phyloP scores from a whole-genome alignment of 1,140 invertebrate genomes.

The Acromyrmex echinatior region DNA sequence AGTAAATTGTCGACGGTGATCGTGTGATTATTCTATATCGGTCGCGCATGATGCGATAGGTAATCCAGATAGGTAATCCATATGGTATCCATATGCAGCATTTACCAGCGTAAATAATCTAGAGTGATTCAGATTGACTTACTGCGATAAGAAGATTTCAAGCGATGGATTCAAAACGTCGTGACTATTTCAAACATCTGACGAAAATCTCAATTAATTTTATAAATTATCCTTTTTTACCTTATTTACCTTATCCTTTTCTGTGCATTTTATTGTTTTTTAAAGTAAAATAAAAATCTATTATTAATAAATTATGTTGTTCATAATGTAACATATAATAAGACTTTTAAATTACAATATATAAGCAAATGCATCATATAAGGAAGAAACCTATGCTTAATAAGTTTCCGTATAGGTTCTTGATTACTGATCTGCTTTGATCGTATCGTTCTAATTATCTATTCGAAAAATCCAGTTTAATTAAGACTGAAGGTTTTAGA shows the following conservation, averaged over 20 bases:
- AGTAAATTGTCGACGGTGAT: conserved; percentile 37
- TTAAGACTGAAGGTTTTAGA: conserved; percentile 42
- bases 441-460: conserved; percentile 47
- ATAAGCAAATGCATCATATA: not conserved
- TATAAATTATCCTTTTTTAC: not conserved
- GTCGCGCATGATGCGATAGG: not conserved
- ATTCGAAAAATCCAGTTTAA: conserved; percentile 5
- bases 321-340: not conserved
- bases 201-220: not conserved
- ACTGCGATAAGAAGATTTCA: not conserved
- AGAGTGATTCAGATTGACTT: not conserved
- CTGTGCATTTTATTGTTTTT: not conserved
- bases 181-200: not conserved
- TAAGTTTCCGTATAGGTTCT: conserved; percentile 37
- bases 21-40: conserved; percentile 25
- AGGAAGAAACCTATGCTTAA: conserved; percentile 30
- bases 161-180: not conserved
- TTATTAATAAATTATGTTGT: not conserved
- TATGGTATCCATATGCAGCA: not conserved
- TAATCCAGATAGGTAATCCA: conserved; percentile 4
- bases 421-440: conserved; percentile 41
- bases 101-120: conserved; percentile 26
- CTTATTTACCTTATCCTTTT: not conserved
- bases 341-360: not conserved
- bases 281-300: not conserved